phyloP scores from a whole-genome alignment of 2,113 vertebrate species.

The Chascanopsetta lugubris region DNA sequence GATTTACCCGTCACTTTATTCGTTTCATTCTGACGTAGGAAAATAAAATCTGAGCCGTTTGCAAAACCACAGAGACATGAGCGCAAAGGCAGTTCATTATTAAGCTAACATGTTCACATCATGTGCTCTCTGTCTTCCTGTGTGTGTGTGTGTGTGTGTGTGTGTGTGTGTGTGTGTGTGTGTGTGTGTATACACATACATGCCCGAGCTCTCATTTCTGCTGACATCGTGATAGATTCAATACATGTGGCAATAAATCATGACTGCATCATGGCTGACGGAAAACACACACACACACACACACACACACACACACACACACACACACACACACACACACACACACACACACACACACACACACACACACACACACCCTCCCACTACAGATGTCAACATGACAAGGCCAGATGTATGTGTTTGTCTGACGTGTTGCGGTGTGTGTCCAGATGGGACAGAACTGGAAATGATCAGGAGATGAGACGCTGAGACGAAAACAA shows the following conservation, averaged over 20 bases:
- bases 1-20: too few relatives aligned
- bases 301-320: conserved; percentile 4
- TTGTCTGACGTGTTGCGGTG: conserved; percentile 48
- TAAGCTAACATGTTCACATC: conserved; percentile 27
- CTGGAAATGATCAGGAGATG: conserved; percentile 41
- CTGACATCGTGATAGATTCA: conserved; percentile 21
- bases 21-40: too few relatives aligned
- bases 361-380: background rate
- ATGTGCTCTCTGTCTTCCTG: background rate
- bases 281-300: background rate
- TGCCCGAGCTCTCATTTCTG: background rate
- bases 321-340: background rate
- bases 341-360: background rate
- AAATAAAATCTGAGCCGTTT: too few relatives aligned
- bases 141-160: background rate
- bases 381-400: conserved; percentile 49
- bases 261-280: conserved; percentile 25
- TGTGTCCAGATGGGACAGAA: conserved; percentile 49
- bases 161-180: background rate
- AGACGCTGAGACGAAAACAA: conserved; percentile 5
- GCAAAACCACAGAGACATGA: background rate
- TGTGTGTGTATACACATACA: conserved; percentile 6
- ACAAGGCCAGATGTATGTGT: conserved; percentile 50
- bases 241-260: conserved; percentile 47
- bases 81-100: background rate